Evolutionary conservation across 2,113 vertebrate species (phyloP).

Genomic region (Bubo blakistoni): DNA sequence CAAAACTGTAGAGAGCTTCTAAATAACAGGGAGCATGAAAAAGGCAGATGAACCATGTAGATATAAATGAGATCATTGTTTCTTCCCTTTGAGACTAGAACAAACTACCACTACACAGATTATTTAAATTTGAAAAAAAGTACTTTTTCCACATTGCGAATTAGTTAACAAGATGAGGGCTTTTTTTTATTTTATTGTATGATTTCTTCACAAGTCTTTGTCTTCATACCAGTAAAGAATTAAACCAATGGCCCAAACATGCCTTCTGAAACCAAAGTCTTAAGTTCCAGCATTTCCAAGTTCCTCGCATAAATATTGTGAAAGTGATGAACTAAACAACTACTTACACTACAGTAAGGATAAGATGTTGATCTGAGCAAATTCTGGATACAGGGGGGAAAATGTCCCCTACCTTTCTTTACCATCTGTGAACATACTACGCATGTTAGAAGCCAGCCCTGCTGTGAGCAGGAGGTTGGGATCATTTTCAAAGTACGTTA

Average conservation of each 20-base stretch:
- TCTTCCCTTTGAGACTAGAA: background rate
- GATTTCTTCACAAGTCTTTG: background rate
- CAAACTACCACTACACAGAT: background rate
- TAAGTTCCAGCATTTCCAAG: background rate
- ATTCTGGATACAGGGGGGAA: background rate
- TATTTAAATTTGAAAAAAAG: background rate
- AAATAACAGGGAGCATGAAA: background rate
- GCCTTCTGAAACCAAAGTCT: background rate
- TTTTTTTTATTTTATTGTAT: background rate
- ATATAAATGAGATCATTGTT: background rate
- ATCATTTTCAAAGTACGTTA: background rate
- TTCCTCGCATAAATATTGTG: background rate
- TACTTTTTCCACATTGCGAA: background rate
- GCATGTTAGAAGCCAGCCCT: background rate
- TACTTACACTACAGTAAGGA: background rate
- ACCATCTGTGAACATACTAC: background rate
- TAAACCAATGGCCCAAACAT: background rate
- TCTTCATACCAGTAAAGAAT: background rate
- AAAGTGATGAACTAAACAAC: background rate
- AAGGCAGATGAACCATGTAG: background rate
- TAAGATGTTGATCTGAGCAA: background rate
- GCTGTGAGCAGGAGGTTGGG: background rate
- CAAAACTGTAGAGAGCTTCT: background rate
- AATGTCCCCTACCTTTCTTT: background rate
- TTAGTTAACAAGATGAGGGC: fast-evolving